Percentiles rank a stretch among this genome's conserved stretches.
Conservation (phyloP, 2,113 vertebrate species). For the Romanogobio albipinnatus region DNA sequence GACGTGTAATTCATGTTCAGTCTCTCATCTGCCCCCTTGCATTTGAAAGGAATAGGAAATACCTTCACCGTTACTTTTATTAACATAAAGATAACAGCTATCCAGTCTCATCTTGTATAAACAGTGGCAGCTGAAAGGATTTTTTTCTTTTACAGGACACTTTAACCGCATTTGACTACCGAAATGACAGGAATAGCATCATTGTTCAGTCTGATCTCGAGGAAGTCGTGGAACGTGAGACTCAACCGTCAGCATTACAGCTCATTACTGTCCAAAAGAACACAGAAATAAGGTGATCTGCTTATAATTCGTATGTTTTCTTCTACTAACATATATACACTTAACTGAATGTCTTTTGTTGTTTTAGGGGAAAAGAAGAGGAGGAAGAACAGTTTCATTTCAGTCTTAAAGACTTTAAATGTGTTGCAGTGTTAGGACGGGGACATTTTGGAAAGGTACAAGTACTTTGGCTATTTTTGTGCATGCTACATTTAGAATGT, state of each 20-base stretch:
- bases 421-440: constrained; percentile 93
- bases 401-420: constrained; percentile 93
- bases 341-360: neutral
- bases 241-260: constrained; percentile 77
- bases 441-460: constrained; percentile 97
- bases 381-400: constrained; percentile 84
- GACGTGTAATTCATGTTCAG: neutral
- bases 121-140: constrained; percentile 9
- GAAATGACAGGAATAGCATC: constrained; percentile 87
- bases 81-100: neutral
- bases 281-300: constrained; percentile 82
- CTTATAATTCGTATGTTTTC: neutral
- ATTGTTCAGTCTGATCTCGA: constrained; percentile 81
- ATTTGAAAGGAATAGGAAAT: constrained; percentile 32
- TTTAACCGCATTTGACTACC: constrained; percentile 85
- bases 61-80: neutral
- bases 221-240: constrained; percentile 72
- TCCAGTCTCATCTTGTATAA: constrained; percentile 34
- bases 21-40: constrained; percentile 19
- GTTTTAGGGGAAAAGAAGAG: constrained; percentile 86
- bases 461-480: neutral
- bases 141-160: constrained; percentile 76
- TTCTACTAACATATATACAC: neutral
- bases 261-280: constrained; percentile 77
- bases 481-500: neutral